Conservation (phyloP, 2,113 vertebrate species). For the Sinocyclocheilus rhinocerous region DNA sequence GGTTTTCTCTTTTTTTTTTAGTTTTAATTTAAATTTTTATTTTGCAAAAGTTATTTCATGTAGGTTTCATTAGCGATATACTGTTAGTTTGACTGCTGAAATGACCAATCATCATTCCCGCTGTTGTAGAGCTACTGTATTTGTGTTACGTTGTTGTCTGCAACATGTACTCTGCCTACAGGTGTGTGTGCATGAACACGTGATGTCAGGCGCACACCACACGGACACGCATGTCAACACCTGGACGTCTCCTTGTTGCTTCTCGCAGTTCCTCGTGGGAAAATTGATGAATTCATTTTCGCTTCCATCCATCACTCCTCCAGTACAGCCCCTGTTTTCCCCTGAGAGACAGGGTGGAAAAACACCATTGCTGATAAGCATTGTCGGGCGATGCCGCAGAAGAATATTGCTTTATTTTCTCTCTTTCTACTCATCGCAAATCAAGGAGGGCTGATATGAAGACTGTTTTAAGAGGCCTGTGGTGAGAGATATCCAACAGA, state of each 20-base stretch:
- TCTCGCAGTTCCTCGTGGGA: slow-evolving; percentile 28
- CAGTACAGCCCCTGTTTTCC: slow-evolving; percentile 42
- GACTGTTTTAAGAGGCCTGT: slow-evolving; percentile 52
- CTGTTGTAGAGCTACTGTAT: neutral
- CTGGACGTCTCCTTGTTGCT: slow-evolving; percentile 36
- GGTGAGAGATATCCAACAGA: slow-evolving; percentile 59
- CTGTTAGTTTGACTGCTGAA: too few species aligned
- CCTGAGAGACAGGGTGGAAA: slow-evolving; percentile 48
- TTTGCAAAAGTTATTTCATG: too few species aligned
- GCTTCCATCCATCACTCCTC: slow-evolving; percentile 57
- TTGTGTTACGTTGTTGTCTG: neutral
- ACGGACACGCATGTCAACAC: slow-evolving; percentile 41
- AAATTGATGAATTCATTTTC: slow-evolving; percentile 60
- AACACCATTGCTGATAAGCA: slow-evolving; percentile 52
- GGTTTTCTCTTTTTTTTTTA: too few species aligned
- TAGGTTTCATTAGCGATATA: too few species aligned
- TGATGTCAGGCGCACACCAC: slow-evolving; percentile 42
- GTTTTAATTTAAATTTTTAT: too few species aligned
- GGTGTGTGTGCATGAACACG: neutral
- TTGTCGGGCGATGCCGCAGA: slow-evolving; percentile 39
- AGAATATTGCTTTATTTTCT: slow-evolving; percentile 56
- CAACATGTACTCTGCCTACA: slow-evolving; percentile 14
- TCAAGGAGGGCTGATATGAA: slow-evolving; percentile 61
- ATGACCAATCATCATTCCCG: too few species aligned
- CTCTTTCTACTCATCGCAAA: slow-evolving; percentile 41